Conservation (phyloP, 2,797 vertebrate genomes). For the Micropoecilia bifurca region DNA sequence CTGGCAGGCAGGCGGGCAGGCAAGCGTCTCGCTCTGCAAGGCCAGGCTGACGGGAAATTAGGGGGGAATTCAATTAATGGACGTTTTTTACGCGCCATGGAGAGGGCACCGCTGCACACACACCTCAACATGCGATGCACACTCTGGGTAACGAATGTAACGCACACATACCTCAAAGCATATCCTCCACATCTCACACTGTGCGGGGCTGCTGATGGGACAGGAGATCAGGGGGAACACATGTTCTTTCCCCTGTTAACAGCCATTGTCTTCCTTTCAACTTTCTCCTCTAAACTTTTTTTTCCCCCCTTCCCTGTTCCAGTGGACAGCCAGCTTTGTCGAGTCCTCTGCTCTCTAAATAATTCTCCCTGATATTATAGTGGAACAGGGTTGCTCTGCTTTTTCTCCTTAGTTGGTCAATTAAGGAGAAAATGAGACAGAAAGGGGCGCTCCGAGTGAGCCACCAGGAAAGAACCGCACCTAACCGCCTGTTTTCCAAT, state of each 20-base stretch:
- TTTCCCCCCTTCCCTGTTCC: neutral
- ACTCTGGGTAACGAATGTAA: slow-evolving; percentile 45
- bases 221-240: slow-evolving; percentile 47
- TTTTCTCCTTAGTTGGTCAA: slow-evolving; percentile 68
- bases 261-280: slow-evolving; percentile 25
- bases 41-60: slow-evolving; percentile 91
- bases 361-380: slow-evolving; percentile 46
- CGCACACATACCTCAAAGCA: slow-evolving; percentile 65
- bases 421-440: slow-evolving; percentile 77
- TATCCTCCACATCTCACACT: slow-evolving; percentile 77
- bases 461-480: slow-evolving; percentile 70
- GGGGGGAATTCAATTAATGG: slow-evolving; percentile 98
- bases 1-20: slow-evolving; percentile 70
- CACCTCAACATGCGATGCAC: slow-evolving; percentile 46
- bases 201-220: slow-evolving; percentile 64
- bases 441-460: slow-evolving; percentile 66
- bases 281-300: slow-evolving; percentile 33
- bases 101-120: slow-evolving; percentile 82
- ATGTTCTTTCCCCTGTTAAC: slow-evolving; percentile 40
- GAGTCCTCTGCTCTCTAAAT: slow-evolving; percentile 24
- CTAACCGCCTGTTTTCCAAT: slow-evolving; percentile 58
- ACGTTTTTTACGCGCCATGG: slow-evolving; percentile 95
- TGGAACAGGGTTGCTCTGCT: slow-evolving; percentile 44
- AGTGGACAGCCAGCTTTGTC: slow-evolving; percentile 22
- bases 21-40: slow-evolving; percentile 75